Conservation (phyloP, 2,113 vertebrate species). For the Callionymus lyra region DNA sequence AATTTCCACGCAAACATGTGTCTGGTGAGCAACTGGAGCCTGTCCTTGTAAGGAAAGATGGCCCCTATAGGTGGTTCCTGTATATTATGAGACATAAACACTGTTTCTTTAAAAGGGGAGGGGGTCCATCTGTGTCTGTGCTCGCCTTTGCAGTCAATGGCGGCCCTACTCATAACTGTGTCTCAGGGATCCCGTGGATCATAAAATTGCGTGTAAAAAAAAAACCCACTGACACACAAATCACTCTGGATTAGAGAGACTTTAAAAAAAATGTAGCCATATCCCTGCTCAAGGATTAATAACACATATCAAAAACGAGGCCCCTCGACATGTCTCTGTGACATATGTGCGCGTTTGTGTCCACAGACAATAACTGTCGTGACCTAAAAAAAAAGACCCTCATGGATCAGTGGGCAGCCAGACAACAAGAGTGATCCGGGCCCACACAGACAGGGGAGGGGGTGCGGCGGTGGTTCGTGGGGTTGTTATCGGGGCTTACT, state of each 20-base stretch:
- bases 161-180: constrained; percentile 40
- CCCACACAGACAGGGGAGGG: constrained; percentile 4
- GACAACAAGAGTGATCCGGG: constrained; percentile 45
- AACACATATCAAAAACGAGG: too few relatives aligned
- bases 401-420: constrained; percentile 54
- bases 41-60: constrained; percentile 20
- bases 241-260: neutral
- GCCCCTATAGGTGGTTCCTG: constrained; percentile 6
- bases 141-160: constrained; percentile 57
- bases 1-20: too few relatives aligned
- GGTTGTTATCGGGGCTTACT: constrained; percentile 41
- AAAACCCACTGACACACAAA: constrained; percentile 9
- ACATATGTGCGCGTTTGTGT: constrained; percentile 21
- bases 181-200: constrained; percentile 13
- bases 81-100: constrained; percentile 22
- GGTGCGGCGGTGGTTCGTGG: neutral
- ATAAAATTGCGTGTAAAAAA: constrained; percentile 1
- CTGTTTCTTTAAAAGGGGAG: constrained; percentile 58
- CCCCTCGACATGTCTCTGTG: too few relatives aligned
- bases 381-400: constrained; percentile 62
- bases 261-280: neutral
- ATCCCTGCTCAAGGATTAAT: too few relatives aligned
- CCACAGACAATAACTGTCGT: constrained; percentile 53
- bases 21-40: neutral
- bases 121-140: constrained; percentile 40